Base-by-base conservation (phyloP, 2,888 invertebrate genomes). In the Morpho helenor region DNA sequence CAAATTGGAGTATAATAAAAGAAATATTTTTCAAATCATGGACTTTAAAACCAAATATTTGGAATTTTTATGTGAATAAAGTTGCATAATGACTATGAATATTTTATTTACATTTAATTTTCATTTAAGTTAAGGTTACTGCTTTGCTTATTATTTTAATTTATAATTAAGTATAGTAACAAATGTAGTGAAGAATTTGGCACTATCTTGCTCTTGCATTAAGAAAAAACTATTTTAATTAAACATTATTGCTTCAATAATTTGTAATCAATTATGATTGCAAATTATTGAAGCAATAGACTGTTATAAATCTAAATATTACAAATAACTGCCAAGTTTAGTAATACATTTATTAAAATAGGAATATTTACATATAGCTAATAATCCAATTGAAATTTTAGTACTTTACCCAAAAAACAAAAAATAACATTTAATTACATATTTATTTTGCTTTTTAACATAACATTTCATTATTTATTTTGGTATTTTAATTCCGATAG, bases 21-120 rank as follows among this genome's bases (percentile, higher is more conserved):
- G 68, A 76, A 9, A 69, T 70, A 0, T 88, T 91, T 69, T 93
- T 93, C 68, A 82, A 83, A 70, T 75, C 79, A 52, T 94, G 93
- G 93, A 92, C 92, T 7, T 65, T 68, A 0, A 93, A 93, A 72
- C 91, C 92, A n/a, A 85, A 87, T 59, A 81, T 89, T 62, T 90
- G 84, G 83, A 67, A 78, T 59, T 90, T 90, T 69, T 77, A 75
- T 74, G 59, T 80, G 49, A 68, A 73, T 59, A 54, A 67, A 45
- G 62, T 57, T 57, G 68, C 54, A 71, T 31, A 57, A 49, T 49
- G 1, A 9, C 7, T 45, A 47, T 57, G 31, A 31, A 31, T 31
- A 31, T 53, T 45, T 16, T 41, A 23, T 49, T 55, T 46, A n/a
- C 16, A 16, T 16, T 16, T 16, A 16, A 16, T 16, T 16, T 16